Percentiles rank a stretch among this genome's conserved stretches.
Evolutionary conservation across 1,140 invertebrate species (phyloP).

Genomic region (Papilio polytes): DNA sequence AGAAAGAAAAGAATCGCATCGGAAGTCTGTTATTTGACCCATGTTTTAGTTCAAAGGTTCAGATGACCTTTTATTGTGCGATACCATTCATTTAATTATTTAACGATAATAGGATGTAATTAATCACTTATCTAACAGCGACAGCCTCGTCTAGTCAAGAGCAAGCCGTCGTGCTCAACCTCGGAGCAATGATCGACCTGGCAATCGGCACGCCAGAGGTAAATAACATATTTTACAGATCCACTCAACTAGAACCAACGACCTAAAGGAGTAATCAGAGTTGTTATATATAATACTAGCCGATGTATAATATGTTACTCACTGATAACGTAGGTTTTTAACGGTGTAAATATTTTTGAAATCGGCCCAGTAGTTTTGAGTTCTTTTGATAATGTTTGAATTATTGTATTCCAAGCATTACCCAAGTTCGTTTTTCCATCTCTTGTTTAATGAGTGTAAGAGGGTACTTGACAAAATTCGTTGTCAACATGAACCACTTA

Average conservation of each 20-base stretch:
- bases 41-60: neutral
- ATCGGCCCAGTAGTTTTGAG: too few species aligned
- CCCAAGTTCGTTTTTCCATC: neutral
- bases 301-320: too few species aligned
- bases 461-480: neutral
- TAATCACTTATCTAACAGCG: constrained; percentile 32
- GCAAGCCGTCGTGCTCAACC: constrained; percentile 59
- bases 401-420: too few species aligned
- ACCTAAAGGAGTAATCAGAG: too few species aligned
- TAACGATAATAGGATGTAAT: constrained; percentile 30
- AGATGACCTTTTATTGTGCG: constrained; percentile 10
- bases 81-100: constrained; percentile 12
- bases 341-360: too few species aligned
- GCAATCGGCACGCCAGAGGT: constrained; percentile 76
- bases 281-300: too few species aligned
- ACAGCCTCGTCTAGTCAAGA: constrained; percentile 46
- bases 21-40: too few species aligned
- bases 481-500: constrained; percentile 5
- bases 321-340: too few species aligned
- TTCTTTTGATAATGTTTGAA: too few species aligned
- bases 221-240: constrained; percentile 43
- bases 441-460: neutral
- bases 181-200: constrained; percentile 75
- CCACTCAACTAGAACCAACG: neutral
- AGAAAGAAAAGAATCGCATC: too few species aligned